Base-by-base conservation (phyloP, 1,140 invertebrate genomes). In the Drosophila tsacasi region DNA sequence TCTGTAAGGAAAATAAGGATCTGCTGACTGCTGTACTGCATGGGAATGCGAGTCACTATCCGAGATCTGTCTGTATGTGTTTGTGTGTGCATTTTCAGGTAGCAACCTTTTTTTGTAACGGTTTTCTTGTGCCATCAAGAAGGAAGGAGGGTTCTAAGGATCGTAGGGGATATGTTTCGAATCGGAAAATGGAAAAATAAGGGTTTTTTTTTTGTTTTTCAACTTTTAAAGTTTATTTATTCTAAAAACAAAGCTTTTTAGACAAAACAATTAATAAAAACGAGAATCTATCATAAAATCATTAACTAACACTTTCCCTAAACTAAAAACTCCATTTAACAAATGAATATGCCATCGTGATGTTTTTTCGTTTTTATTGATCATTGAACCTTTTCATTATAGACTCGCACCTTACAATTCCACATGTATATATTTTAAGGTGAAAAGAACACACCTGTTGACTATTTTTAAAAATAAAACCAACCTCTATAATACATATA, bases 21-120 rank as follows among this genome's bases (percentile, higher is more conserved):
- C 62, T 72, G 12, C 27, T 60, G 35, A 42, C 57, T 66, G 73
- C 71, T 69, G 65, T 69, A 69, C 62, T 82, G 65, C 80, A 87
- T 83, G 73, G 80, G 80, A 87, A 87, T 87, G 75, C 65, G 55
- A 47, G 39, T 39, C 50, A 46, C 55, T 49, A 47, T 39, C 9
- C 15, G 13, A 32, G 63, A 58, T 59, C 17, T 15, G 23, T 12
- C 15, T 49, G 42, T 49, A 3, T 35, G 17, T 72, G 6, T 27
- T 5, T 49, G 10, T 62, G 13, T 37, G 19, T 65, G 21, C 21
- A 42, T 76, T n/a, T 27, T 62, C 83, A 86, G 83, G 83, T 87
- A 87, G 79, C 47, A 42, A 40, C 27, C 58, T 59, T 68, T 71
- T 60, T 49, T 42, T 47, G 83, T 86, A 87, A 87, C 83, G 83